These are phyloP conservation scores for Aptenodytes patagonicus DNA, from an alignment of 2,113 vertebrate genomes.

Conservation along the genomic window DNA sequence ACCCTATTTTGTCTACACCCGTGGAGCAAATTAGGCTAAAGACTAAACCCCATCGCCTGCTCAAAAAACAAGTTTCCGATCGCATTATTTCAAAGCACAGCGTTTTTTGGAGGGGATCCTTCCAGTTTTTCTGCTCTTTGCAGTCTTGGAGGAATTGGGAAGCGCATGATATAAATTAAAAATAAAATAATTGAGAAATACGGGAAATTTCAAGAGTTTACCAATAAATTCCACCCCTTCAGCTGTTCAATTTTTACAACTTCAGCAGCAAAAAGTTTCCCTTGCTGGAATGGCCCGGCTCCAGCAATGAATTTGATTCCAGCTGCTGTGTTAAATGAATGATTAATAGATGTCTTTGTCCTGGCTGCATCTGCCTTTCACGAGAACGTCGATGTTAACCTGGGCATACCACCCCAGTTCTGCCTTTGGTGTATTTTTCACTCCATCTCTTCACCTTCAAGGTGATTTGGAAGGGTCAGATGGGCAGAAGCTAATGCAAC, in stretches of 20 bases:
- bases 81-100: not conserved
- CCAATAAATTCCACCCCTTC: not conserved
- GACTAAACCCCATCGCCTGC: not conserved
- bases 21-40: rapidly evolving
- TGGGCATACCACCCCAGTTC: not conserved
- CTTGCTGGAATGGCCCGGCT: not conserved
- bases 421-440: not conserved
- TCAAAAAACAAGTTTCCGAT: not conserved
- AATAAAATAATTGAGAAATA: not conserved
- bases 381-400: not conserved
- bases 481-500: not conserved
- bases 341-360: not conserved
- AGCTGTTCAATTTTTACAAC: not conserved
- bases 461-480: not conserved
- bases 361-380: not conserved
- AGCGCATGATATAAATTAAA: not conserved
- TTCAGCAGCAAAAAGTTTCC: not conserved
- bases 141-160: not conserved
- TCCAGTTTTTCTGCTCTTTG: not conserved
- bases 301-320: not conserved
- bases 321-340: not conserved
- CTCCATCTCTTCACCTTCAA: not conserved
- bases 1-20: not conserved
- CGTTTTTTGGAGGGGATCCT: too few relatives aligned
- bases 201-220: not conserved